Conservation (phyloP, 2,888 invertebrate species). For the Leucophora obtusa region DNA sequence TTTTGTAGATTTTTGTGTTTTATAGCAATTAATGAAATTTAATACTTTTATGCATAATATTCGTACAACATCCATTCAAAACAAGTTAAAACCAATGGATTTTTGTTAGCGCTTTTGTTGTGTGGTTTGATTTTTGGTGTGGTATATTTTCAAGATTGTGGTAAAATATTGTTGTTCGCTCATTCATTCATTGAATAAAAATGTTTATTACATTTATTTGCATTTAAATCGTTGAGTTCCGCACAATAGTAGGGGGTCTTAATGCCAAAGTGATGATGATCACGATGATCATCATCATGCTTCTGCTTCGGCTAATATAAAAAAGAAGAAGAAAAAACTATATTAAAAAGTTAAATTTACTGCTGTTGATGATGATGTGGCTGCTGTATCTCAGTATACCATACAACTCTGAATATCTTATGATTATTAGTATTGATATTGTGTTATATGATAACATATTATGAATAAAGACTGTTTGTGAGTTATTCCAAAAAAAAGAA, state of each 20-base stretch:
- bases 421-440: slow-evolving; percentile 47
- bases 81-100: slow-evolving; percentile 53
- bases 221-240: slow-evolving; percentile 73
- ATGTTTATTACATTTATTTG: slow-evolving; percentile 75
- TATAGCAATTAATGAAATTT: slow-evolving; percentile 76
- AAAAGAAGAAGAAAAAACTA: slow-evolving; percentile 8
- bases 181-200: slow-evolving; percentile 57
- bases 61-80: not conserved
- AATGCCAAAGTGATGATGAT: slow-evolving; percentile 64
- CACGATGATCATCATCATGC: slow-evolving; percentile 56
- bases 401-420: slow-evolving; percentile 28
- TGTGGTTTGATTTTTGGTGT: slow-evolving; percentile 39
- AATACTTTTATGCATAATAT: slow-evolving; percentile 71
- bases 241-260: slow-evolving; percentile 63
- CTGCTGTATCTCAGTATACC: slow-evolving; percentile 49
- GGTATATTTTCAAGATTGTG: slow-evolving; percentile 12
- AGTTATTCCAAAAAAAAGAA: slow-evolving; percentile 34
- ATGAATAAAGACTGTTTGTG: slow-evolving; percentile 40
- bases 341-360: slow-evolving; percentile 28
- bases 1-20: slow-evolving; percentile 50
- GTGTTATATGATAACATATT: not conserved
- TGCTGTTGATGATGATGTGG: slow-evolving; percentile 56
- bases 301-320: slow-evolving; percentile 57
- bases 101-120: slow-evolving; percentile 7
- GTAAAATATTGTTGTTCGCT: slow-evolving; percentile 50